Evolutionary conservation across 2,113 vertebrate genomes (phyloP).

Genomic region (Zapornia atra): DNA sequence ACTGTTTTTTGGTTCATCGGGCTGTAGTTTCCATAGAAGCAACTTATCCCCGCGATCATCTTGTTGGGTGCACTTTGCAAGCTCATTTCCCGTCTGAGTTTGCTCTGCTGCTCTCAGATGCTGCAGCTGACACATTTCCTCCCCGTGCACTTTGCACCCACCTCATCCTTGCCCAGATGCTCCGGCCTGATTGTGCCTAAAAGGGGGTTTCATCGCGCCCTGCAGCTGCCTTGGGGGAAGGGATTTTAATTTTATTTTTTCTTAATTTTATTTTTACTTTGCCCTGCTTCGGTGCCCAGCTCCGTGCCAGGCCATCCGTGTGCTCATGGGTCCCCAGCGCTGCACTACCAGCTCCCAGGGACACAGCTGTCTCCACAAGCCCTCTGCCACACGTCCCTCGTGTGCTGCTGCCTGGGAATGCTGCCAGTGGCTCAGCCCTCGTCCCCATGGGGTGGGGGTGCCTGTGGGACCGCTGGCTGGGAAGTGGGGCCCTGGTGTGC

Average conservation of each 20-base stretch:
- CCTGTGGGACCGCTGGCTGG: not conserved
- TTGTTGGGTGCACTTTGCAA: conserved; percentile 54
- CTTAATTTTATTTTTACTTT: not conserved
- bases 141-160: conserved; percentile 1
- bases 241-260: not conserved
- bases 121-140: conserved; percentile 72
- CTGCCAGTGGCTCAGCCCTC: not conserved
- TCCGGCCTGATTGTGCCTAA: not conserved
- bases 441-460: not conserved
- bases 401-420: not conserved
- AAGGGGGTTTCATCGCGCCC: conserved; percentile 22
- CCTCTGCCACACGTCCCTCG: not conserved
- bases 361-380: not conserved
- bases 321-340: not conserved
- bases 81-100: conserved; percentile 48
- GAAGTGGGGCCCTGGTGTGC: not conserved
- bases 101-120: conserved; percentile 49
- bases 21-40: conserved; percentile 46
- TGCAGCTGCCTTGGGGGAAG: conserved; percentile 34
- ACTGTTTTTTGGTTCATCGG: conserved; percentile 54
- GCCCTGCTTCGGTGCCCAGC: not conserved
- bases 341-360: not conserved
- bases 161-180: conserved; percentile 33
- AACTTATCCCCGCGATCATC: conserved; percentile 48
- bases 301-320: not conserved